Percentiles rank a stretch among this genome's conserved stretches.
Conservation (phyloP, 2,797 vertebrate genomes). For the Tauraco hartlaubi region DNA sequence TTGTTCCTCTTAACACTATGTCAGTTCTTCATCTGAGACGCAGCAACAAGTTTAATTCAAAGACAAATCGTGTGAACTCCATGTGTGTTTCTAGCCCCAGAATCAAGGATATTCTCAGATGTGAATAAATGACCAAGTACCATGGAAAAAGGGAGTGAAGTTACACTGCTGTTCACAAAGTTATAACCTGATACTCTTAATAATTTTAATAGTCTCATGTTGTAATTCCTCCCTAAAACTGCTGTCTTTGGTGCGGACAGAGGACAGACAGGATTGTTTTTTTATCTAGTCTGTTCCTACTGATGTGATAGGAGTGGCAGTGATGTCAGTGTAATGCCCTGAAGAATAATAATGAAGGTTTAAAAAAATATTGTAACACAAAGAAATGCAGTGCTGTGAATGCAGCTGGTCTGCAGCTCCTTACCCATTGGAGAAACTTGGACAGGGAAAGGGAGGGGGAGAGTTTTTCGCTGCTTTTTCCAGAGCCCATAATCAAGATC, state of each 20-base stretch:
- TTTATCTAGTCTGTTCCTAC: neutral
- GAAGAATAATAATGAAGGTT: neutral
- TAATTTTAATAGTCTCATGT: neutral
- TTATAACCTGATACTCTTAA: conserved; percentile 22
- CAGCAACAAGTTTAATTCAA: conserved; percentile 29
- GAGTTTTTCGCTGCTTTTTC: neutral
- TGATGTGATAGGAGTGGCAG: neutral
- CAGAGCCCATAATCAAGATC: neutral
- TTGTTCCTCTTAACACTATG: neutral
- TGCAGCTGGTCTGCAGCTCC: neutral
- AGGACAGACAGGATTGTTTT: neutral
- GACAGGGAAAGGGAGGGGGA: neutral
- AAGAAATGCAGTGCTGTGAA: neutral
- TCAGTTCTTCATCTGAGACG: conserved; percentile 28
- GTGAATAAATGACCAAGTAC: conserved; percentile 9
- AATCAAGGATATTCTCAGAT: conserved; percentile 2
- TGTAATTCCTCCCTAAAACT: neutral
- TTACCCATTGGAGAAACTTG: neutral
- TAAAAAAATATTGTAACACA: neutral
- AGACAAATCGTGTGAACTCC: conserved; percentile 2
- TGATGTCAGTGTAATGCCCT: neutral
- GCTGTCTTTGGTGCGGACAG: neutral
- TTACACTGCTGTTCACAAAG: neutral
- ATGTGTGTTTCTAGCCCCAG: neutral
- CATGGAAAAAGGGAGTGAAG: conserved; percentile 9